A percentile compares a stretch with the other conserved stretches of the same genome.
Evolutionary conservation across 2,888 invertebrate species (phyloP).

Genomic region (Eupithecia inturbata): DNA sequence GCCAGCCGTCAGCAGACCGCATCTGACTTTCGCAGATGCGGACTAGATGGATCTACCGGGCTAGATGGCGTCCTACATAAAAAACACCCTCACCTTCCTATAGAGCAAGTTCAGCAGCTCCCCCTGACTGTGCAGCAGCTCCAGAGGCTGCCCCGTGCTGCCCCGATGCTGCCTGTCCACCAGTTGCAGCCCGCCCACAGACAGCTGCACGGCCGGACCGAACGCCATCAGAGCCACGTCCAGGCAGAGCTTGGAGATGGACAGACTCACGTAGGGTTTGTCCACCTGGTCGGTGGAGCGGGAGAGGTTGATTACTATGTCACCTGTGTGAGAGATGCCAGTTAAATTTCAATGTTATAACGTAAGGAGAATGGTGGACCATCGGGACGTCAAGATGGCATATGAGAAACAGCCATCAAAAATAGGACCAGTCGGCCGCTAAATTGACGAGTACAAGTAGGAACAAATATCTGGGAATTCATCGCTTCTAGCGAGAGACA

Average conservation of each 20-base stretch:
- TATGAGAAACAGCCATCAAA: neutral
- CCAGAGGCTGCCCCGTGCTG: constrained; percentile 89
- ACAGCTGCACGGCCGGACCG: constrained; percentile 90
- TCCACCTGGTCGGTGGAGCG: constrained; percentile 87
- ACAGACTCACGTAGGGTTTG: constrained; percentile 89
- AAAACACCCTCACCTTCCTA: constrained; percentile 84
- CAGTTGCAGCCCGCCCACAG: constrained; percentile 68
- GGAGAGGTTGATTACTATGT: constrained; percentile 86
- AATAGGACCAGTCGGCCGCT: neutral
- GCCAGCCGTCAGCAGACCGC: too few species aligned
- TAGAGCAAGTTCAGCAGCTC: constrained; percentile 90
- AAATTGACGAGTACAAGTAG: neutral
- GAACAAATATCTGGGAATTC: neutral
- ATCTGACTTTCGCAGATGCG: too few species aligned
- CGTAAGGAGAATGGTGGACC: neutral
- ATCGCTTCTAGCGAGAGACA: neutral
- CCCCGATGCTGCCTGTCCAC: constrained; percentile 91
- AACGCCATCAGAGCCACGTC: constrained; percentile 91
- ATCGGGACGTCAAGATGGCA: neutral
- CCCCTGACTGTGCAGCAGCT: constrained; percentile 87
- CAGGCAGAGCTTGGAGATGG: constrained; percentile 87
- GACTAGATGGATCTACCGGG: too few species aligned
- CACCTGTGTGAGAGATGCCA: constrained; percentile 65
- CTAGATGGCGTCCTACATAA: too few species aligned
- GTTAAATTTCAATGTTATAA: neutral